Percentiles rank a stretch among this genome's conserved stretches.
Evolutionary conservation across 2,888 invertebrate species (phyloP).

Genomic region (Isotomurus palustris): DNA sequence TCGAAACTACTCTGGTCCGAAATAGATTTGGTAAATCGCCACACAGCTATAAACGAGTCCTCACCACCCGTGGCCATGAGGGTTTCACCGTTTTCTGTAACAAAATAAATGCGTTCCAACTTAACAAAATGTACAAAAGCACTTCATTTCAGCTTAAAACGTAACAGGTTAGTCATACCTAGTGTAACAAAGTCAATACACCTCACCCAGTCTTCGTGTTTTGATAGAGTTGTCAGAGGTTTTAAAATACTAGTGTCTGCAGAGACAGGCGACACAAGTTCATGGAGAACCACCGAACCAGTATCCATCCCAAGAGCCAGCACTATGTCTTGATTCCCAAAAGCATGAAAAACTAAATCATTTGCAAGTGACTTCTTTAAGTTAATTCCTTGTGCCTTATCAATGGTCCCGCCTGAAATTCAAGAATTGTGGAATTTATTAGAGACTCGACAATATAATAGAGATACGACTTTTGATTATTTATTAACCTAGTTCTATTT

Average conservation of each 20-base stretch:
- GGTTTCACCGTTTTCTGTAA: conserved; percentile 33
- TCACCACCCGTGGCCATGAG: conserved; percentile 42
- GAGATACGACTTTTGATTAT: no score
- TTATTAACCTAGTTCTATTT: no score
- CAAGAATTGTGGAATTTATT: no score
- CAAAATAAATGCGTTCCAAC: background rate
- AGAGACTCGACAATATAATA: no score
- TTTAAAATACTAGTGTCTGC: background rate
- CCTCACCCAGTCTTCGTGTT: conserved; percentile 46
- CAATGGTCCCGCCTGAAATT: conserved; percentile 13
- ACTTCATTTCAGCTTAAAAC: background rate
- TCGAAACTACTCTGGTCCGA: conserved; percentile 35
- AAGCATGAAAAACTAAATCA: conserved; percentile 36
- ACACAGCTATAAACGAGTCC: conserved; percentile 43
- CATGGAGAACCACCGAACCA: conserved; percentile 33
- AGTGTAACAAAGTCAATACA: conserved; percentile 37
- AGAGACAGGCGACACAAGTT: background rate
- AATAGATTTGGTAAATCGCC: conserved; percentile 36
- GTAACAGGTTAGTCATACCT: conserved; percentile 20
- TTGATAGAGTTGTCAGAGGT: conserved; percentile 22
- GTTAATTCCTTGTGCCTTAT: conserved; percentile 34
- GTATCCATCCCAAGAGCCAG: conserved; percentile 41
- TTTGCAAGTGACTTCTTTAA: conserved; percentile 36
- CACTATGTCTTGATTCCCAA: conserved; percentile 16
- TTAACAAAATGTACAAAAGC: background rate